These are phyloP conservation scores for Nemotelus nigrinus DNA, from an alignment of 2,888 invertebrate species.

Conservation along the genomic window DNA sequence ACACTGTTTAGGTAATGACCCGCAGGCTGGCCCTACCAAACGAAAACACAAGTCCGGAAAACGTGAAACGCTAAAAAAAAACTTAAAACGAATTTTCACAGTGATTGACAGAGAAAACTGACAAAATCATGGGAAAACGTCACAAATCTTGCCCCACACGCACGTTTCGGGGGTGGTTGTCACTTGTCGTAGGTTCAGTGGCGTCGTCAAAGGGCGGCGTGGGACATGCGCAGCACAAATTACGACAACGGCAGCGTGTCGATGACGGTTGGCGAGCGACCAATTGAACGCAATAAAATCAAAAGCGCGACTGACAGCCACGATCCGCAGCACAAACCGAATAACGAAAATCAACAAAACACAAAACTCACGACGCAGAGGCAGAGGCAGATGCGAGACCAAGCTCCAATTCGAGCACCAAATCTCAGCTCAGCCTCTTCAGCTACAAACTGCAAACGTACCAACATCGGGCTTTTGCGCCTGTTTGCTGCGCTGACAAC, in stretches of 20 bases:
- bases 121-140: constrained; percentile 41
- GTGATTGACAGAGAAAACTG: constrained; percentile 13
- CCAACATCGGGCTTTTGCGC: not conserved
- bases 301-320: constrained; percentile 41
- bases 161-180: constrained; percentile 21
- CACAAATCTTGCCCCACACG: constrained; percentile 30
- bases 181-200: constrained; percentile 36
- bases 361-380: constrained; percentile 18
- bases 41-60: constrained; percentile 18
- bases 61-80: not conserved
- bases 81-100: constrained; percentile 17
- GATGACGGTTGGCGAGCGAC: constrained; percentile 13
- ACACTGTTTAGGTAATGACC: too few species aligned
- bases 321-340: constrained; percentile 18
- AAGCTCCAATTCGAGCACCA: constrained; percentile 12
- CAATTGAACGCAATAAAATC: constrained; percentile 42
- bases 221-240: constrained; percentile 38
- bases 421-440: not conserved
- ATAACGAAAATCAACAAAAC: constrained; percentile 41
- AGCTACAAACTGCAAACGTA: not conserved
- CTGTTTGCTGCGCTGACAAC: constrained; percentile 18
- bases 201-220: constrained; percentile 39
- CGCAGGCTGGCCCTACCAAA: not conserved
- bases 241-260: constrained; percentile 18
- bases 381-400: constrained; percentile 3